Evolutionary conservation across 2,888 invertebrate species (phyloP), one percentile per base, ranked within the genome.

Genomic region (Craniophora ligustri): DNA sequence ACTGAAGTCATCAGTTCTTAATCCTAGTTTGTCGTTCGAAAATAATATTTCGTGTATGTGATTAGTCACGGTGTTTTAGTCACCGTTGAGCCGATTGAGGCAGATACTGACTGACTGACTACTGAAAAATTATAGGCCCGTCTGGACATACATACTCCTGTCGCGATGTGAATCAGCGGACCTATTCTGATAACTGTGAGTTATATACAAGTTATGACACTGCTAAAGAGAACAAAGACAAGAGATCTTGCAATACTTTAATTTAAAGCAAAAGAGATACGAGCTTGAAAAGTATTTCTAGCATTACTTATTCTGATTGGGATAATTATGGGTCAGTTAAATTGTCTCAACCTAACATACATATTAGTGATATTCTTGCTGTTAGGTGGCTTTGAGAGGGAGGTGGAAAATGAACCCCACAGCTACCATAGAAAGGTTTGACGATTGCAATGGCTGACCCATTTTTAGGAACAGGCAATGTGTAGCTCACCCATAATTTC

Each of bases 11-110:
- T 62, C 23, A 51, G 26, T 39, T 49, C 32, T 23, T 11, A 26
- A 38, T 26, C 30, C 34, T 13, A 45, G 53, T 39, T 64, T 32
- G 35, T 47, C 21, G 55, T 64, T 50, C 21, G 44, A 57, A 48
- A 42, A 15, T 55, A 6, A 54, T 49, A 54, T 61, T 59, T 57
- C 3, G 51, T 48, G 48, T 53, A 57, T 36, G 31, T 40, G 14
- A 45, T 72, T 64, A 65, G 70, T 72, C 70, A 72, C 53, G 65
- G 60, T 5, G 50, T 45, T 71, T 64, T 65, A 65, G 47, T 68
- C 63, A 66, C 41, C 50, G 46, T 14, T 21, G 40, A 14, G 50
- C 26, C 21, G 39, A 49, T 55, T 36, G 28, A 36, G 48, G 51
- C 26, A 50, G 53, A 66, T 48, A 34, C 70, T n/a, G n/a, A n/a